A percentile compares a stretch with the other conserved stretches of the same genome.
These are phyloP conservation scores for Porites evermanni DNA, from an alignment of 92 coral and sea anemone species.

Conservation along the genomic window DNA sequence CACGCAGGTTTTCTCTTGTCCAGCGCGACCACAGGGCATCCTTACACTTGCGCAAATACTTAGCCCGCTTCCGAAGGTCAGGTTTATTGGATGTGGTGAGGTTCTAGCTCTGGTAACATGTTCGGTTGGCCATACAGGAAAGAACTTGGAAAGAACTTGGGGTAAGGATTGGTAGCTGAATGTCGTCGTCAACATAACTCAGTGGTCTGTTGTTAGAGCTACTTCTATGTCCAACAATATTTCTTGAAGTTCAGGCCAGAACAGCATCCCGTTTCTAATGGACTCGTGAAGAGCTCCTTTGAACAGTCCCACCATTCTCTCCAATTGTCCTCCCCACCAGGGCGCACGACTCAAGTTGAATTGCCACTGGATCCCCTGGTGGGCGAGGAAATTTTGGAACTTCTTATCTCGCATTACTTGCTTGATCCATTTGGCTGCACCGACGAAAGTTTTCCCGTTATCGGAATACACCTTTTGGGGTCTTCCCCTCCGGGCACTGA, in stretches of 20 bases:
- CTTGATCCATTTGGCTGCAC: conserved; percentile 55
- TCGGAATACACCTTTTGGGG: conserved; percentile 47
- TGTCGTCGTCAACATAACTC: conserved; percentile 44
- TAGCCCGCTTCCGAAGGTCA: conserved; percentile 39
- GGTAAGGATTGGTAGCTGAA: not conserved
- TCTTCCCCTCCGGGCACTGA: not conserved
- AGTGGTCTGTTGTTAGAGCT: conserved; percentile 47
- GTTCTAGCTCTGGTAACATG: conserved; percentile 6
- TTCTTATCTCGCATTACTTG: conserved; percentile 49
- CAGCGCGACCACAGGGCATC: conserved; percentile 48
- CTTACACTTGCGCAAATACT: conserved; percentile 26
- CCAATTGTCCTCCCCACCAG: conserved; percentile 69
- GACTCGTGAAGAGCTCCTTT: conserved; percentile 54
- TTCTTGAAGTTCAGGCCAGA: conserved; percentile 47
- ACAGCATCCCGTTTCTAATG: conserved; percentile 53
- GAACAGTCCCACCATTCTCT: conserved; percentile 59
- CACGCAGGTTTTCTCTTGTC: conserved; percentile 37
- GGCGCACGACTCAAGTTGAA: conserved; percentile 59
- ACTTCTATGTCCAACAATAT: conserved; percentile 56
- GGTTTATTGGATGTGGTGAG: conserved; percentile 11
- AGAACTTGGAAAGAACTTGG: not conserved
- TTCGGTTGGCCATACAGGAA: conserved; percentile 3
- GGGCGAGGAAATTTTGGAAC: conserved; percentile 37
- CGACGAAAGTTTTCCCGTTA: conserved; percentile 56
- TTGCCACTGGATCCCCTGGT: conserved; percentile 9